These are phyloP conservation scores for Amiota communis DNA, from an alignment of 2,888 invertebrate species.

Conservation along the genomic window DNA sequence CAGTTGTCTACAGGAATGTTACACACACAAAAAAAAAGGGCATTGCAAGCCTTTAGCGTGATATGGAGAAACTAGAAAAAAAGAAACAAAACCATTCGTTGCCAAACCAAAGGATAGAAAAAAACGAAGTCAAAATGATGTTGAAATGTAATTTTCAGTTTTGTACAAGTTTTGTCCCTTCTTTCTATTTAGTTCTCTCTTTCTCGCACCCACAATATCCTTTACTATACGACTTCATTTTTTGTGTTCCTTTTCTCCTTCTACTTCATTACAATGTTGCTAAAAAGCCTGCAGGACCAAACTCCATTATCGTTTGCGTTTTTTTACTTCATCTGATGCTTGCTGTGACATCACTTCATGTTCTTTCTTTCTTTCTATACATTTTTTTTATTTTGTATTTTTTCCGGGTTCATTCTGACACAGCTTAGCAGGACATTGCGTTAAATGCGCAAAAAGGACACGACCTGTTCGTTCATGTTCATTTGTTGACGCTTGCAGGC, in stretches of 20 bases:
- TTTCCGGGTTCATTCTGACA: not conserved
- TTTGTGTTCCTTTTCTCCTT: not conserved
- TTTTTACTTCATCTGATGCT: no score
- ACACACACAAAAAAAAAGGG: not conserved
- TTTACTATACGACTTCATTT: no score
- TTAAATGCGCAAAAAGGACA: constrained; percentile 16
- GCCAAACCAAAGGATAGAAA: not conserved
- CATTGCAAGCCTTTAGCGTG: not conserved
- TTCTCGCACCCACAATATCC: not conserved
- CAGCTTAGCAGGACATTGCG: constrained; percentile 23
- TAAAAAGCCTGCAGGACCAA: constrained; percentile 29
- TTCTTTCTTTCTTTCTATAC: not conserved
- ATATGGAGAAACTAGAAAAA: not conserved
- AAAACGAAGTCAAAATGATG: constrained; percentile 24
- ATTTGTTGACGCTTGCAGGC: not conserved
- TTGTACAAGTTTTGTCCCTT: constrained; percentile 30
- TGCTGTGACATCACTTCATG: constrained; percentile 4
- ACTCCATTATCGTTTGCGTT: not conserved
- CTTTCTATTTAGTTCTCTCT: not conserved
- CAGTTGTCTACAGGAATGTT: constrained; percentile 16
- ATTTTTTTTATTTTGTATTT: constrained; percentile 12
- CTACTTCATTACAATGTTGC: constrained; percentile 6
- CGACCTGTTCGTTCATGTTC: not conserved
- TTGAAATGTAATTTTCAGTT: constrained; percentile 63
- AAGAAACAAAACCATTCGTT: not conserved